Percentiles rank a stretch among this genome's conserved stretches.
Evolutionary conservation across 2,113 vertebrate species (phyloP).

Genomic region (Felis chaus): DNA sequence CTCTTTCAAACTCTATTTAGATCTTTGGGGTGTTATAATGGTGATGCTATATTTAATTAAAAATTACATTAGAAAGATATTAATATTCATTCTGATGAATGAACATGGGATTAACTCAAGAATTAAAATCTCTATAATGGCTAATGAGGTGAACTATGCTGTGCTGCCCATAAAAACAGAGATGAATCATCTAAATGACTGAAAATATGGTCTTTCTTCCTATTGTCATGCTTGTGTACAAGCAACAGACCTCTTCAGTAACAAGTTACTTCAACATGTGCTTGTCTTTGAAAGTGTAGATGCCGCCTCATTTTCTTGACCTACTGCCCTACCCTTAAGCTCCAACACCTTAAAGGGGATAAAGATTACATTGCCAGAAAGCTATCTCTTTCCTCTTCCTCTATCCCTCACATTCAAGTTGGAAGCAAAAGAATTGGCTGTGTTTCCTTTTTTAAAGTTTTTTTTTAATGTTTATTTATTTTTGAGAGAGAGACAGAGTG

Average conservation of each 20-base stretch:
- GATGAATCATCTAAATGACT: constrained; percentile 80
- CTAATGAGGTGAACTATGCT: constrained; percentile 78
- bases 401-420: neutral
- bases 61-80: constrained; percentile 83
- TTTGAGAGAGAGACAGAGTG: too few relatives aligned
- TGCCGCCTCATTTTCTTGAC: neutral
- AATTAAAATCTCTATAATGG: constrained; percentile 81
- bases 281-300: neutral
- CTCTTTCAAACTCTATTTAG: constrained; percentile 82
- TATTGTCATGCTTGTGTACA: constrained; percentile 39
- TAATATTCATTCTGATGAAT: constrained; percentile 79
- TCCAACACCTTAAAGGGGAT: neutral
- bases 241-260: neutral
- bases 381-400: neutral
- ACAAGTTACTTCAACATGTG: neutral
- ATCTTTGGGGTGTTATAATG: constrained; percentile 87
- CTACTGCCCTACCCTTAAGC: neutral
- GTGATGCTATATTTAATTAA: constrained; percentile 87
- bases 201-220: constrained; percentile 69
- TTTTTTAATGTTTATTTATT: too few relatives aligned
- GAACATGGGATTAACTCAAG: constrained; percentile 82
- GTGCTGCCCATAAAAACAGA: constrained; percentile 79
- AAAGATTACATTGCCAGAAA: neutral
- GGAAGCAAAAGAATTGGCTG: neutral
- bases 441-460: too few relatives aligned